A percentile compares a stretch with the other conserved stretches of the same genome.
Evolutionary conservation across 2,113 vertebrate species (phyloP).

Genomic region (Malurus melanocephalus): DNA sequence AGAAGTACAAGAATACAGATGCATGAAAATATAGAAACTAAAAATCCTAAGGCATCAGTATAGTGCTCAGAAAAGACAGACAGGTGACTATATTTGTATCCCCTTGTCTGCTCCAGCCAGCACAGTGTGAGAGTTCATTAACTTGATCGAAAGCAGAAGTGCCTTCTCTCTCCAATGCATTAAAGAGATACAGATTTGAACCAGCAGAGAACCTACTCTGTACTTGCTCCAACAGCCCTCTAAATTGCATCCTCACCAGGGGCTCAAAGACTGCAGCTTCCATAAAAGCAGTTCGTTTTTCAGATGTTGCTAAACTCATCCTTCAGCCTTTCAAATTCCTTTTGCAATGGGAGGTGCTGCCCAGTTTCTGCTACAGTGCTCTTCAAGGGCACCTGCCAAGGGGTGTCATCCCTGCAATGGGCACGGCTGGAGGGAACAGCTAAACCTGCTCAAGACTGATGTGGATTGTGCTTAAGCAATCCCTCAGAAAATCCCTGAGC

Average conservation of each 20-base stretch:
- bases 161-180: neutral
- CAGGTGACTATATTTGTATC: neutral
- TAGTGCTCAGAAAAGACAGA: neutral
- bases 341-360: fast-evolving
- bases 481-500: neutral
- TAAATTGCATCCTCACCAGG: neutral
- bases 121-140: neutral
- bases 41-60: no score
- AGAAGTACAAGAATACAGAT: no score
- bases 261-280: neutral
- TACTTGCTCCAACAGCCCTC: neutral
- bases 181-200: neutral
- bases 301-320: neutral
- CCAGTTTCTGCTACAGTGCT: neutral
- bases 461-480: neutral
- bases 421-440: neutral
- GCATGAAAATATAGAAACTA: no score
- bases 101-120: neutral
- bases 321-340: neutral
- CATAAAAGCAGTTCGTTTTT: neutral
- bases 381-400: neutral
- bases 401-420: neutral
- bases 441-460: neutral
- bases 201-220: neutral
- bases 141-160: neutral